Evolutionary conservation across 1,140 invertebrate species (phyloP).

Genomic region (Charaxes varanes): DNA sequence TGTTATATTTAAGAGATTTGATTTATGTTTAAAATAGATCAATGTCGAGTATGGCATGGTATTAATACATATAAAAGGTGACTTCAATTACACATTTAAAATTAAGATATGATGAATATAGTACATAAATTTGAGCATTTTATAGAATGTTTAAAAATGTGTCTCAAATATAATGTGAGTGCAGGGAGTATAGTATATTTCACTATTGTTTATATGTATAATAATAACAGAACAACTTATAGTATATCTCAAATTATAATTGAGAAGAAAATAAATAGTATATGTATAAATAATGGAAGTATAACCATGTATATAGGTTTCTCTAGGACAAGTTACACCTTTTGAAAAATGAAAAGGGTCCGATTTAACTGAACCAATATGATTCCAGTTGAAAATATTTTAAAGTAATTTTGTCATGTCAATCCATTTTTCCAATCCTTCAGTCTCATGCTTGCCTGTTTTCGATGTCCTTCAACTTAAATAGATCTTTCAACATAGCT

Average conservation of each 20-base stretch:
- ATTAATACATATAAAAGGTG: too few relatives aligned
- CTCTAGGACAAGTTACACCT: neutral
- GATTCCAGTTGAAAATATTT: constrained; percentile 2
- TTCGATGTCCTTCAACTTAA: constrained; percentile 3
- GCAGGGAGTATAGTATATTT: neutral
- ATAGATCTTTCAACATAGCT: constrained; percentile 2
- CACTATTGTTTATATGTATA: neutral
- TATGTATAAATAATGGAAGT: constrained; percentile 2
- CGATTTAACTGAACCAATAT: neutral
- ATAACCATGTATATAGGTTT: neutral
- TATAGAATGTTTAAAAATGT: neutral
- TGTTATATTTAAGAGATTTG: too few relatives aligned
- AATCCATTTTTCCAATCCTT: constrained; percentile 4
- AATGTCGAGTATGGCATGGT: too few relatives aligned
- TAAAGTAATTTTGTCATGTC: constrained; percentile 23
- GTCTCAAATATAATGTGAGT: neutral
- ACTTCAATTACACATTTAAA: neutral
- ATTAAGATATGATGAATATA: constrained; percentile 1
- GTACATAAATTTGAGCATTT: constrained; percentile 1
- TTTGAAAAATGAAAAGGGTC: too few relatives aligned
- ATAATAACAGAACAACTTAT: neutral
- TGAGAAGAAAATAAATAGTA: neutral
- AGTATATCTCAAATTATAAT: neutral
- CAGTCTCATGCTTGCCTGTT: constrained; percentile 21
- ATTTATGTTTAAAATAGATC: too few relatives aligned